Evolutionary conservation across 2,888 invertebrate genomes (phyloP), one percentile per base, ranked within the genome.

Genomic region (Lasioglossum zephyrum): DNA sequence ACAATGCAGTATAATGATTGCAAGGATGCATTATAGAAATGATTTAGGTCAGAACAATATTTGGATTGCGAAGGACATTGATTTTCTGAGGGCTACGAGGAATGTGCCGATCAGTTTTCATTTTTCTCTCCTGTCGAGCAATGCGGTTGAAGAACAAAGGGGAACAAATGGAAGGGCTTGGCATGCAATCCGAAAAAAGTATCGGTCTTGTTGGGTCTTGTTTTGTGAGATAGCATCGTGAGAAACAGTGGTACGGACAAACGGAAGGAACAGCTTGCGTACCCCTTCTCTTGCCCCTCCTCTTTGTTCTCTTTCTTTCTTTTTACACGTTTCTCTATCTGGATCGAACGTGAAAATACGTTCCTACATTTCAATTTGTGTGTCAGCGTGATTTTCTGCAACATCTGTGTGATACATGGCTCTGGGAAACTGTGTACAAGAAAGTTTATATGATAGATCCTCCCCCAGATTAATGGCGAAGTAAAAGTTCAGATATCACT

Each of bases 161-260:
- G 47, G 75, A 73, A 66, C 66, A 78, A 84, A 87, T 81, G 76
- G 66, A 77, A 53, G 63, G 66, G 53, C 47, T 69, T 49, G 73
- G 60, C 63, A 57, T 60, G 77, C 78, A 79, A 87, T 77, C 47
- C 39, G 76, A 76, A 82, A 87, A 87, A 87, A 83, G 79, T 87
- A 80, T 87, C 85, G 85, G 79, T 66, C 69, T 60, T 47, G 73
- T 79, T 75, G 74, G 79, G 47, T 76, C 80, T 60, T 69, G 89
- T 88, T 79, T 78, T 81, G 82, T 77, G 81, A 82, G 81, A 88
- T 88, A 88, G 79, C 73, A 81, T 81, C 86, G 86, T 74, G 84
- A 87, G 84, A 78, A 87, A 87, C 87, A 84, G 73, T 72, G 77
- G 69, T 70, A 76, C 70, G 77, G 72, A 70, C 72, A 57, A 70